These are phyloP conservation scores for Machimus atricapillus DNA, from an alignment of 2,888 invertebrate genomes.

Conservation along the genomic window DNA sequence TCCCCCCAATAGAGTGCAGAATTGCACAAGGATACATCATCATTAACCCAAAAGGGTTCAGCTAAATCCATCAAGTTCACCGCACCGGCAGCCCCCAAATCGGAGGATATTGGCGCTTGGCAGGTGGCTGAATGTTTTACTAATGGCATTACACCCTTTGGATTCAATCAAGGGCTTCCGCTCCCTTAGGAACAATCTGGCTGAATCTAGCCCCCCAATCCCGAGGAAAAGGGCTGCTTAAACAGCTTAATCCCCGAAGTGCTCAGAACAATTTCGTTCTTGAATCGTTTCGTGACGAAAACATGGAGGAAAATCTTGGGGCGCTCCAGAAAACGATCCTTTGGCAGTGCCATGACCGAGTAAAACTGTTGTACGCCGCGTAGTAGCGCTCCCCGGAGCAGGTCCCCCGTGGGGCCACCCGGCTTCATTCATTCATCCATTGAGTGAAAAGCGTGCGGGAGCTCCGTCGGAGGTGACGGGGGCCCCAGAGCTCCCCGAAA, in stretches of 20 bases:
- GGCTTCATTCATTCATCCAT: conserved; percentile 24
- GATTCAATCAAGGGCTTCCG: neutral
- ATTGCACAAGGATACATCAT: neutral
- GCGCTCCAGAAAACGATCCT: neutral
- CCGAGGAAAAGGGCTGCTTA: neutral
- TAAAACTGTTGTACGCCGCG: neutral
- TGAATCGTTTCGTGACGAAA: neutral
- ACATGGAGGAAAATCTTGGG: neutral
- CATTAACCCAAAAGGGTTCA: neutral
- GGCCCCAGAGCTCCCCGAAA: neutral
- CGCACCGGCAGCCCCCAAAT: neutral
- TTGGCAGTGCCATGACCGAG: neutral
- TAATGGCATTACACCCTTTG: neutral
- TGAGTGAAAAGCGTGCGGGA: neutral
- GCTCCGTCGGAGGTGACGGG: neutral
- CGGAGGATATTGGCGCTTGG: neutral
- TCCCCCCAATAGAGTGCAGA: neutral
- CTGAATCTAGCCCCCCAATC: neutral
- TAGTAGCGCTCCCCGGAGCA: neutral
- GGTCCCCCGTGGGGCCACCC: conserved; percentile 1
- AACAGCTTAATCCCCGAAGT: neutral
- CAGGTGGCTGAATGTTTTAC: neutral
- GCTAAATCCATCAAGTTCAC: neutral
- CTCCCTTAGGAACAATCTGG: neutral
- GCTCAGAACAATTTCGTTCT: neutral